These are phyloP conservation scores for Pollenia labialis DNA, from an alignment of 2,888 invertebrate genomes.

Conservation along the genomic window DNA sequence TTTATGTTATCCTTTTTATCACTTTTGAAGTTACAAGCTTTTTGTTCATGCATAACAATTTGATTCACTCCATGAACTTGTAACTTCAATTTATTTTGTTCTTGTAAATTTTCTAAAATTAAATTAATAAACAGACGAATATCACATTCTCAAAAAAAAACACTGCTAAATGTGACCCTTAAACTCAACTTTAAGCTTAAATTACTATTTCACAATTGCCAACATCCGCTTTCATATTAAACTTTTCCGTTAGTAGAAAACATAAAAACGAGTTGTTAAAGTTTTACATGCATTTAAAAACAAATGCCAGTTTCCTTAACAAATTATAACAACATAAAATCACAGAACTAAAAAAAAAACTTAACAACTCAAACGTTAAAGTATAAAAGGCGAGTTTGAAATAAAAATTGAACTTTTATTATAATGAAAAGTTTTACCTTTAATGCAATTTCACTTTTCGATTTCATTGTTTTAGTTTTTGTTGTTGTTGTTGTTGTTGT, in stretches of 20 bases:
- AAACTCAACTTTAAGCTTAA: constrained; percentile 18
- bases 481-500: background rate
- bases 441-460: constrained; percentile 54
- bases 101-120: too few species aligned
- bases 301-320: constrained; percentile 44
- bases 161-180: constrained; percentile 19
- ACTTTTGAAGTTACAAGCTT: too few species aligned
- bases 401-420: constrained; percentile 30
- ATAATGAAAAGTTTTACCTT: constrained; percentile 52
- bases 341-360: constrained; percentile 3
- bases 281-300: constrained; percentile 2
- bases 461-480: constrained; percentile 32
- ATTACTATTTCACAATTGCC: constrained; percentile 49
- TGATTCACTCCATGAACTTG: too few species aligned
- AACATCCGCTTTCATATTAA: constrained; percentile 43
- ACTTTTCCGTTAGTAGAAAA: constrained; percentile 1
- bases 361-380: background rate
- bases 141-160: too few species aligned
- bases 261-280: background rate
- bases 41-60: too few species aligned
- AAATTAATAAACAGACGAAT: too few species aligned
- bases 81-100: too few species aligned
- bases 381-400: background rate
- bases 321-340: constrained; percentile 14
- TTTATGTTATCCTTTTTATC: too few species aligned